Evolutionary conservation across 2,797 vertebrate species (phyloP).

Genomic region (Ctenochaetus hawaiiensis): DNA sequence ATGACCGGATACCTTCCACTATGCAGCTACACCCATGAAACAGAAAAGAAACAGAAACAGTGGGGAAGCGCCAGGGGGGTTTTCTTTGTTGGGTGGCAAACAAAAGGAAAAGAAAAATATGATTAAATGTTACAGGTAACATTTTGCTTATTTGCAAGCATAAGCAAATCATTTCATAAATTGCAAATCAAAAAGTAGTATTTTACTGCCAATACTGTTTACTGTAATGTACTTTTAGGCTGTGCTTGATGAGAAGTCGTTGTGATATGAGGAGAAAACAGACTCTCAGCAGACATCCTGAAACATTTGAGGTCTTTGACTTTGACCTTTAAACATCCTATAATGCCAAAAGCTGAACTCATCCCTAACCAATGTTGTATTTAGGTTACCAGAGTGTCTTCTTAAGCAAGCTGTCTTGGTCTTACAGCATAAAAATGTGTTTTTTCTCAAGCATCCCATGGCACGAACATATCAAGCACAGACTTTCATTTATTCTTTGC

Average conservation of each 20-base stretch:
- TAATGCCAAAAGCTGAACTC: slow-evolving; percentile 22
- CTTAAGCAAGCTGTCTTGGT: not conserved
- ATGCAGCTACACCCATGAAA: too few species aligned
- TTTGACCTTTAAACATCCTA: slow-evolving; percentile 36
- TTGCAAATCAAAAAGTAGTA: too few species aligned
- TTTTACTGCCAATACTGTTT: too few species aligned
- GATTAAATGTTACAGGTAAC: too few species aligned
- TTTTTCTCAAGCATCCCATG: slow-evolving; percentile 32
- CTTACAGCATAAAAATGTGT: slow-evolving; percentile 22
- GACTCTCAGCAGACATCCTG: slow-evolving; percentile 2
- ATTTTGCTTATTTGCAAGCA: too few species aligned
- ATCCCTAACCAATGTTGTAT: slow-evolving; percentile 19
- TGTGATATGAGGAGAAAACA: slow-evolving; percentile 1
- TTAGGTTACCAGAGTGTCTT: slow-evolving; percentile 20
- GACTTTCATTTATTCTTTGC: slow-evolving; percentile 23
- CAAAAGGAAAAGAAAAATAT: too few species aligned
- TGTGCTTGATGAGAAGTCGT: not conserved
- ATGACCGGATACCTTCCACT: too few species aligned
- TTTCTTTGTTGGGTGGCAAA: too few species aligned
- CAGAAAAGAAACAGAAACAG: too few species aligned
- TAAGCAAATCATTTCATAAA: too few species aligned
- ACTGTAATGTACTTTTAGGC: too few species aligned
- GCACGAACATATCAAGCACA: slow-evolving; percentile 15
- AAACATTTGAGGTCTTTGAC: slow-evolving; percentile 27
- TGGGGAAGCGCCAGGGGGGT: too few species aligned